Base-by-base conservation (phyloP, 2,888 invertebrate species). In the Rhabditoides inermis region DNA sequence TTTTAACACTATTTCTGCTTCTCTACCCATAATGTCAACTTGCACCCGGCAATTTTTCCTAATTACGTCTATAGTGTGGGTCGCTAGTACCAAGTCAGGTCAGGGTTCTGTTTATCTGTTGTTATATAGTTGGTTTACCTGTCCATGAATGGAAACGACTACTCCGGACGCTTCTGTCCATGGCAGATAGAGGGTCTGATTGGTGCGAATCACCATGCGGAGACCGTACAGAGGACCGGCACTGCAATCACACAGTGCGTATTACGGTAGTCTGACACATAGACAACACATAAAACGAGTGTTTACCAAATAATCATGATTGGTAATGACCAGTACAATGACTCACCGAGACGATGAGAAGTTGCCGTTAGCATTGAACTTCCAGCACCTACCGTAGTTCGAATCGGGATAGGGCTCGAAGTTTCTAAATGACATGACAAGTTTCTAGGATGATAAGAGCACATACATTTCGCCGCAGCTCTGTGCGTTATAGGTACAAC, bases 161-260 rank as follows among this genome's bases (percentile, higher is more conserved):
- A 77, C 69, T 6, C 79, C 79, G 3, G 77, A 76, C 23, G 77
- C 69, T 22, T 75, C 69, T 2, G 76, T 70, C 57, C 78, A 69
- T 1, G 77, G 73, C 0, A 77, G 56, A 45, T 71, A 74, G 23
- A 66, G 52, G 2, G 49, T 51, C 48, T 69, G 69, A 28, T 70
- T 63, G 1, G 62, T 58, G 7, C 62, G 44, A 28, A 73, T 44
- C 4, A 72, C 61, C 55, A 75, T 55, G 26, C 73, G 61, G 23
- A 75, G 63, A 42, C 78, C 78, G 63, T 77, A 76, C 5, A 75
- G 55, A 0, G 79, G 78, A 3, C 49, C 78, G 53, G 76, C 77
- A 1, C n/a, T n/a, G n/a, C n/a, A n/a, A n/a, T n/a, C n/a, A n/a
- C n/a, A n/a, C n/a, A n/a, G n/a, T n/a, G n/a, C n/a, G n/a, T n/a